Evolutionary conservation across 2,888 invertebrate genomes (phyloP), one percentile per base, ranked within the genome.

Genomic region (Tipula vernalis): DNA sequence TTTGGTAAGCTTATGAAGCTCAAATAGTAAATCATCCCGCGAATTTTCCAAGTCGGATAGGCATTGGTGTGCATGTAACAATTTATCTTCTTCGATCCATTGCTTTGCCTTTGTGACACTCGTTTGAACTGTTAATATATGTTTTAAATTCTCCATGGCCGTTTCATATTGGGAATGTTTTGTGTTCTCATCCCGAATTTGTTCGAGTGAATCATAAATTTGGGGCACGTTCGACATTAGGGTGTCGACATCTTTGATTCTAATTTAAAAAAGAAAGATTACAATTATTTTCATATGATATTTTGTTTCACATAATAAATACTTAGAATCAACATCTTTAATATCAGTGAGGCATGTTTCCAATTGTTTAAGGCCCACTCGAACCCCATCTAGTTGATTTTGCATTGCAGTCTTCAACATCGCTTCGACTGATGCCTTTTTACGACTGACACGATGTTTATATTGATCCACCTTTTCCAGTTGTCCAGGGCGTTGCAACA

Each of bases 71-170:
- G 99, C 98, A 91, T 98, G 96, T 0, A 99, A 91, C 6, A 99
- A 92, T 91, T 99, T 98, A 85, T 98, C 98, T 89, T 99, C 98
- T 88, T 95, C 96, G 87, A 99, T 99, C 93, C 97, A 96, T 87
- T 96, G 96, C 90, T 97, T 96, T 0, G 99, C 98, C 91, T 97
- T 98, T 87, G 97, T 96, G 0, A 99, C 97, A 92, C 98, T 98
- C 89, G 98, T 98, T 10, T 98, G 98, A 0, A 99, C 98, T 84
- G 98, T 98, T 90, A 99, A 99, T 88, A 99, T 98, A 90, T 99
- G 98, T 91, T 98, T 99, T 41, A 99, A 93, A 90, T 99, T 99
- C 90, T 99, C 99, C 93, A 98, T 98, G 0, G 99, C 99, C 0
- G 99, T 98, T 1, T 98, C 98, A 91, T 98, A 98, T 90, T 98